Conservation (phyloP, 2,113 vertebrate genomes). For the Apteryx owenii region DNA sequence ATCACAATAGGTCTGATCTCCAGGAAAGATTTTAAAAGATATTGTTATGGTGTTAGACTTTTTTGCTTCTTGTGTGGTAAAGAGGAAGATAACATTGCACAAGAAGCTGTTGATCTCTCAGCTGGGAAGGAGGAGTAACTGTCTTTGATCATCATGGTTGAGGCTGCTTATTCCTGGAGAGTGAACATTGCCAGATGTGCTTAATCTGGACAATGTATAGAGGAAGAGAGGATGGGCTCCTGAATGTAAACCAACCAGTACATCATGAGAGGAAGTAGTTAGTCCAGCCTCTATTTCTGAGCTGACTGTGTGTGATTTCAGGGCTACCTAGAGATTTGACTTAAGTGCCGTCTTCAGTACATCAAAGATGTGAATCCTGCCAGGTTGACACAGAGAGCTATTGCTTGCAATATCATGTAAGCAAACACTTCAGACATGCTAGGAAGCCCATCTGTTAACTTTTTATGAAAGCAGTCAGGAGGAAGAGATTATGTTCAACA, state of each 20-base stretch:
- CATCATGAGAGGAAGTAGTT: slow-evolving; percentile 3
- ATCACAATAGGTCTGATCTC: not conserved
- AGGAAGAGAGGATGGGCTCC: not conserved
- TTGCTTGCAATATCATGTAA: slow-evolving; percentile 1
- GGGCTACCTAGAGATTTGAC: slow-evolving; percentile 40
- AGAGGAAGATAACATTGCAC: not conserved
- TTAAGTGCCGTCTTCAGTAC: slow-evolving; percentile 16
- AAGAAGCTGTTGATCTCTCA: not conserved
- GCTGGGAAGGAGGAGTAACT: slow-evolving; percentile 5
- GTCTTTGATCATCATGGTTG: not conserved
- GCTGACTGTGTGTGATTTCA: slow-evolving; percentile 19
- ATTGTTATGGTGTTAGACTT: not conserved
- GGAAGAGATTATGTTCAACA: not conserved
- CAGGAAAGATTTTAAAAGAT: not conserved
- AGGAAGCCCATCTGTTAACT: slow-evolving; percentile 30
- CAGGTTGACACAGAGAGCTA: not conserved
- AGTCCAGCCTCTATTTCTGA: slow-evolving; percentile 18
- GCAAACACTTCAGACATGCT: not conserved
- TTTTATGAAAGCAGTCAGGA: not conserved
- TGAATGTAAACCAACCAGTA: not conserved
- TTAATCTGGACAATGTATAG: not conserved
- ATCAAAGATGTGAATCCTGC: slow-evolving; percentile 5
- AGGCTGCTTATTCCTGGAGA: not conserved
- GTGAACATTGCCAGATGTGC: slow-evolving; percentile 43
- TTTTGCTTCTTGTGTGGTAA: slow-evolving; percentile 11